A percentile compares a stretch with the other conserved stretches of the same genome.
Conservation (phyloP, 1,140 invertebrate species). For the Micrasema longulum region DNA sequence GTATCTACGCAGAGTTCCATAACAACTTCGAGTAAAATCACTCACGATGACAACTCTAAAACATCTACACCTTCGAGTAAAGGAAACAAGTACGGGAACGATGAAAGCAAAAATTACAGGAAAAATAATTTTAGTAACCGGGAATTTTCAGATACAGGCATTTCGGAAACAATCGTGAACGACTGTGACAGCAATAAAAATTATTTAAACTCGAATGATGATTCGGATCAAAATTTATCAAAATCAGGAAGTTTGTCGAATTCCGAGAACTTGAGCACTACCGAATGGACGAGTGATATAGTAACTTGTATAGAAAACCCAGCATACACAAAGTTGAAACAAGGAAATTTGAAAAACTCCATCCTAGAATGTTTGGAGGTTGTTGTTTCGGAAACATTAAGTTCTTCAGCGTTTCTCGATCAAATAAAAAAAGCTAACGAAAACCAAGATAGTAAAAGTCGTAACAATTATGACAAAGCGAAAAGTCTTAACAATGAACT, state of each 20-base stretch:
- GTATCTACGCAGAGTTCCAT: conserved; percentile 47
- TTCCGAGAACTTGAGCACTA: conserved; percentile 43
- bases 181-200: conserved; percentile 49
- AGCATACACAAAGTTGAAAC: not conserved
- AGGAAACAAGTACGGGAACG: not conserved
- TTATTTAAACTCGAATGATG: conserved; percentile 27
- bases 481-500: conserved; percentile 34
- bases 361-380: conserved; percentile 62
- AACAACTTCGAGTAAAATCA: conserved; percentile 32
- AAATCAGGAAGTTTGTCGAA: conserved; percentile 41
- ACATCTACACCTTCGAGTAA: conserved; percentile 32
- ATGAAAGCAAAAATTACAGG: conserved; percentile 5
- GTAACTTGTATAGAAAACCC: conserved; percentile 50
- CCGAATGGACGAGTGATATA: conserved; percentile 44
- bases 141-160: conserved; percentile 51
- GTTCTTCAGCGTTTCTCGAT: conserved; percentile 51
- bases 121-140: conserved; percentile 8
- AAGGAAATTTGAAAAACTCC: conserved; percentile 18
- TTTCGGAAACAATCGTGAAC: conserved; percentile 50
- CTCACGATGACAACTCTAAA: conserved; percentile 36
- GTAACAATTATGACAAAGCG: conserved; percentile 12
- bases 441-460: conserved; percentile 29
- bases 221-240: conserved; percentile 33
- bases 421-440: conserved; percentile 26
- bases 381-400: conserved; percentile 64